Evolutionary conservation across 1,140 invertebrate genomes (phyloP).

Genomic region (Delia radicum): DNA sequence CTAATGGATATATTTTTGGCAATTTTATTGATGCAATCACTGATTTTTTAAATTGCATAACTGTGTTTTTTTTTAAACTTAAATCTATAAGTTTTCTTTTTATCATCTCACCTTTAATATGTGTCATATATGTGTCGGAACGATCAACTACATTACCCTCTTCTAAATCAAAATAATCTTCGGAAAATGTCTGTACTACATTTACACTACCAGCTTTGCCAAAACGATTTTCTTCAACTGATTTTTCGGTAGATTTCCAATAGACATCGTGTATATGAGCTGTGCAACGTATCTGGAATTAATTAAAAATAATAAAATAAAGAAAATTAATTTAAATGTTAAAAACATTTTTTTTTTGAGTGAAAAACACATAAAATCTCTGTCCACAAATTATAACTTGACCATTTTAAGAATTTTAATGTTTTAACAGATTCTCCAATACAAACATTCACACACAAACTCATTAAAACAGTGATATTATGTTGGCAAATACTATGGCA

Average conservation of each 20-base stretch:
- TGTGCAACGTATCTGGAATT: conserved; percentile 60
- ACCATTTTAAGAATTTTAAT: conserved; percentile 8
- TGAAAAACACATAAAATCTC: not conserved
- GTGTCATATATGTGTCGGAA: conserved; percentile 53
- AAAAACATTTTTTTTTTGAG: not conserved
- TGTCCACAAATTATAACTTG: not conserved
- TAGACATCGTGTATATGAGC: conserved; percentile 63
- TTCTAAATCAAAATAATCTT: conserved; percentile 50
- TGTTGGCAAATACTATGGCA: not conserved
- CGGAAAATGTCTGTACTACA: conserved; percentile 45
- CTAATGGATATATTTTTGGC: too few species aligned
- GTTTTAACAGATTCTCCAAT: not conserved
- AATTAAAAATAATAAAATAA: not conserved
- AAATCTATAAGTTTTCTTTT: too few species aligned
- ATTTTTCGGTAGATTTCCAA: conserved; percentile 64
- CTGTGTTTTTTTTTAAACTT: too few species aligned
- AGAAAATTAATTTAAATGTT: not conserved
- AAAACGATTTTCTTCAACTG: conserved; percentile 58
- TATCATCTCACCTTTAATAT: conserved; percentile 53
- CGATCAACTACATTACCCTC: conserved; percentile 44
- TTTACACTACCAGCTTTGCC: conserved; percentile 41
- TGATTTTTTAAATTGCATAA: too few species aligned
- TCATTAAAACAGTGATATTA: not conserved
- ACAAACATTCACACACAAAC: not conserved
- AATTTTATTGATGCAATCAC: too few species aligned